Evolutionary conservation across 2,888 invertebrate genomes (phyloP), one percentile per base, ranked within the genome.

Genomic region (Megaustenia siamemsis): DNA sequence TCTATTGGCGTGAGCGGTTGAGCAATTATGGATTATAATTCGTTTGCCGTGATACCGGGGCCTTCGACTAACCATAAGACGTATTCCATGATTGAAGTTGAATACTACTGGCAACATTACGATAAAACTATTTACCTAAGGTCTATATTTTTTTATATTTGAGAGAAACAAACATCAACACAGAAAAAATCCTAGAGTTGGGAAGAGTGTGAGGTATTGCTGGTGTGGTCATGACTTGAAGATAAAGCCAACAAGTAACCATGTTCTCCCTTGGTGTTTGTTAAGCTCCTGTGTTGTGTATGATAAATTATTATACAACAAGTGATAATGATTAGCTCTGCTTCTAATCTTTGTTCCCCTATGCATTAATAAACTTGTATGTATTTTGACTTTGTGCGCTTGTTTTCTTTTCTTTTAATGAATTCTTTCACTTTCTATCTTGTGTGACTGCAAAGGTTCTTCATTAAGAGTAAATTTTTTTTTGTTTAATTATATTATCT

Each of bases 301-400:
- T 40, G 77, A 77, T 77, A 40, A 77, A 63, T 56, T 60, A 77
- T 77, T 77, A 68, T 79, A 45, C 56, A 32, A 32, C 40, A 32
- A 68, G 79, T 79, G 79, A 68, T 68, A 68, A 68, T 63, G 56
- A 68, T 32, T 79, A 68, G 68, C 68, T 35, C 49, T 68, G 68
- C 79, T 79, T 79, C 24, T 32, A 32, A 45, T 68, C 43, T 66
- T 49, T 53, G 40, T 68, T 68, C 66, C 79, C 79, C 68, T 79
- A 79, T 79, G 79, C 79, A 79, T 79, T 79, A 68, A 68, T 79
- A 68, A 79, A 63, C 63, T 68, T 79, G 53, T 40, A 66, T 79
- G 79, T 79, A 79, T 79, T 79, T 79, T 79, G 49, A 79, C 12
- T 1, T 45, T n/a, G n/a, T 45, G 71, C 5, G 8, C 32, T 66